Base-by-base conservation (phyloP, 2,797 vertebrate genomes). In the Poecilia velifera region DNA sequence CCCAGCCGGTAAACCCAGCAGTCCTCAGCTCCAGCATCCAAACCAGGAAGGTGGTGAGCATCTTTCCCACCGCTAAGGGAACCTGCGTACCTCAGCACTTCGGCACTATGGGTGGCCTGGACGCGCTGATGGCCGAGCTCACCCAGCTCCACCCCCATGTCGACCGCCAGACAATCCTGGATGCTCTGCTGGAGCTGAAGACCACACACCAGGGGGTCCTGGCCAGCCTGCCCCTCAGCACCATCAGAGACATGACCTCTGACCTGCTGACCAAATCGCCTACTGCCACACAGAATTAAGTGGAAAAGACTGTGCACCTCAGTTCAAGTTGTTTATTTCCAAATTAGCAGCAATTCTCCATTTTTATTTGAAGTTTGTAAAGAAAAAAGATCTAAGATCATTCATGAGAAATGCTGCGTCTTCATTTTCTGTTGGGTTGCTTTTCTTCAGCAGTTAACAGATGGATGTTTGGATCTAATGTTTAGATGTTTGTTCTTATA, bases 171-270 rank as follows among this genome's bases (percentile, higher is more conserved):
- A 87, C 6, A 53, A 90, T 96, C 0, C 57, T 94, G 49, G 85
- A 86, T 0, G 90, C 94, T 13, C 84, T 96, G 85, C n/a, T 90
- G 22, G 87, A 90, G 79, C 86, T 96, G 64, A 90, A 71, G 77
- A 77, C 45, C 6, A 71, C 83, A 25, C 90, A 94, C 73, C 45
- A 59, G 7, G 90, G 84, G 6, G 66, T 66, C 22, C 92, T 96
- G 36, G 64, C 78, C 31, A 77, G 92, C 36, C 81, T 95, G 41
- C 91, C 94, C 0, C 89, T 96, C 70, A 71, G 73, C 18, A 84
- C 74, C 47, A 93, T 96, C 68, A 77, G 84, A 41, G 90, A 95
- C 22, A 95, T 95, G 95, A 83, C 87, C 0, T 95, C 95, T 2
- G 86, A 93, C 47, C 83, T 94, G 3, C 91, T 96, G 39, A 89